Evolutionary conservation across 2,797 vertebrate species (phyloP), one percentile per base, ranked within the genome.

Genomic region (Melanotaenia nigrans): DNA sequence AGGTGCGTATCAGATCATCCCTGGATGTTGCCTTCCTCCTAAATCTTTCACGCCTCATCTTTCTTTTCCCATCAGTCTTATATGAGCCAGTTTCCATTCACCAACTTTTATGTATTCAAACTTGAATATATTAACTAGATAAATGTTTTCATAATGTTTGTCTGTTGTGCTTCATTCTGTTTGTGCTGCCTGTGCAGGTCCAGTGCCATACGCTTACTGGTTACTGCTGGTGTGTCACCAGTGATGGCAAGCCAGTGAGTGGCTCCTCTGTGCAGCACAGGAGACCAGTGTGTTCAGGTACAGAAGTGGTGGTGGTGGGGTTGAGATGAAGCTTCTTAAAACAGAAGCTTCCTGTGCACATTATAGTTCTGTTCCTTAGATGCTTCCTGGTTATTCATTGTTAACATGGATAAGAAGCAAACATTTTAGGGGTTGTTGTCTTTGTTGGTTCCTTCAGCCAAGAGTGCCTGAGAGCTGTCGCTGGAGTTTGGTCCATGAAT

Each of bases 251-350:
- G 76, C 98, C 98, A 68, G 96, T 99, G 91, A 99, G 97, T 32
- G 97, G 98, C 81, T 99, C 98, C 82, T 99, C 98, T 16, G 97
- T 98, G 80, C 97, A 98, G 92, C 99, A 99, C 95, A 96, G 96
- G 95, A 99, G 96, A 88, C 98, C 98, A 83, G 94, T 97, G 92
- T 99, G 98, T 95, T 98, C 98, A 99, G 98, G 98, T 99, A 99
- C 93, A 88, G 93, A 57, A 32, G 79, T 93, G 47, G 36, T 82
- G 47, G 20, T 14, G 22, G 70, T 25, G 49, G 45, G 18, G 51
- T 53, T 13, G 22, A n/a, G 4, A 25, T 53, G 51, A 53, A 22
- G 22, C n/a, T 24, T 20, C 42, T 18, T 55, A 14, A 11, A 24
- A 24, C 22, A 24, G 47, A 54, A 28, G 24, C 25, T 55, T 54